Conservation (phyloP, 2,888 invertebrate genomes). For the Andrena bicolor region DNA sequence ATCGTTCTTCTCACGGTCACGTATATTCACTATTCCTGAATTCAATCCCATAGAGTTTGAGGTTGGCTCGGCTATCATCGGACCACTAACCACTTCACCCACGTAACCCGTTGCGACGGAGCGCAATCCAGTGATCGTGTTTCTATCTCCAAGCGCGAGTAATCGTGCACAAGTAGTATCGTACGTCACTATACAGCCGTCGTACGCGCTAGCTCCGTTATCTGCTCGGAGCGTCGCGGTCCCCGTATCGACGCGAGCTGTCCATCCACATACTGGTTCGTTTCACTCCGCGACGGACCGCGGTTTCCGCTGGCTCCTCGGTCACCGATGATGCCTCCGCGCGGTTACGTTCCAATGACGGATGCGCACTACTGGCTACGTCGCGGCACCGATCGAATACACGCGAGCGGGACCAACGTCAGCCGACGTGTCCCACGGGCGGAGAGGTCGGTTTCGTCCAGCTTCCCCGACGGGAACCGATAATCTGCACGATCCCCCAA, state of each 20-base stretch:
- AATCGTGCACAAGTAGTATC: constrained; percentile 14
- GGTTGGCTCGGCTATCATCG: constrained; percentile 14
- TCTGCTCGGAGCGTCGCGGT: constrained; percentile 32
- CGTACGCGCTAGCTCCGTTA: constrained; percentile 72
- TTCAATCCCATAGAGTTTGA: constrained; percentile 23
- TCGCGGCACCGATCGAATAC: constrained; percentile 6
- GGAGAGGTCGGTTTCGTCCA: constrained; percentile 21
- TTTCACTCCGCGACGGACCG: constrained; percentile 44
- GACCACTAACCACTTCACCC: constrained; percentile 72
- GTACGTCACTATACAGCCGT: constrained; percentile 40
- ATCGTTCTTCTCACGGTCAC: constrained; percentile 22
- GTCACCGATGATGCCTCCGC: not conserved
- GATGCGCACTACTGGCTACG: constrained; percentile 19
- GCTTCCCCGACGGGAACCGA: constrained; percentile 41
- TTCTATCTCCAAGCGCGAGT: not conserved
- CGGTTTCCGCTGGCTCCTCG: constrained; percentile 1
- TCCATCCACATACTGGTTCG: constrained; percentile 59
- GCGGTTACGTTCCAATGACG: constrained; percentile 11
- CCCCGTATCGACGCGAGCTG: constrained; percentile 37
- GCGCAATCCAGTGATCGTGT: constrained; percentile 9
- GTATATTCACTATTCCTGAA: constrained; percentile 12
- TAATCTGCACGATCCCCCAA: constrained; percentile 47
- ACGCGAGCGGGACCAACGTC: not conserved
- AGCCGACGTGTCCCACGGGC: constrained; percentile 23
- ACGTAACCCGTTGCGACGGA: constrained; percentile 50